These are phyloP conservation scores for Ferdinandea cuprea DNA, from an alignment of 2,888 invertebrate species.

Conservation along the genomic window DNA sequence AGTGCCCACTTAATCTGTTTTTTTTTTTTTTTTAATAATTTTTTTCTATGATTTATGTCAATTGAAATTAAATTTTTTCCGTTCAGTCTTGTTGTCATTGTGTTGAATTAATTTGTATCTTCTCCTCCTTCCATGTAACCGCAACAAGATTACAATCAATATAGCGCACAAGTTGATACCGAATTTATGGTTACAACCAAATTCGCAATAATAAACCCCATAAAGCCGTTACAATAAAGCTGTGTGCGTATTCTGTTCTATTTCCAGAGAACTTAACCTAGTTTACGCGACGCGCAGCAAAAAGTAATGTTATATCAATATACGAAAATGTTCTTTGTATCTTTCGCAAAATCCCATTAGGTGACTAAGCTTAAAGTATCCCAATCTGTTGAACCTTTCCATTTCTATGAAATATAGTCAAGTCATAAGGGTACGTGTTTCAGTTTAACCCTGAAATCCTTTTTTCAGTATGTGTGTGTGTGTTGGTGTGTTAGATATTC, in stretches of 20 bases:
- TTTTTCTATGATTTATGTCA: not conserved
- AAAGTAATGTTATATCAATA: slow-evolving; percentile 33
- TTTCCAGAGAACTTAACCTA: slow-evolving; percentile 9
- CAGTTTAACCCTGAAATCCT: no score
- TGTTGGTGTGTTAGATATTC: slow-evolving; percentile 19
- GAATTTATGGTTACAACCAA: slow-evolving; percentile 16
- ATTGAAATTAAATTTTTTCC: no score
- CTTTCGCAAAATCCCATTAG: slow-evolving; percentile 1
- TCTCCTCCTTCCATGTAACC: not conserved
- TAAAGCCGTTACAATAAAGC: slow-evolving; percentile 16
- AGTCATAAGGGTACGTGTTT: no score
- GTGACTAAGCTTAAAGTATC: slow-evolving; percentile 10
- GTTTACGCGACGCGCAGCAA: slow-evolving; percentile 1
- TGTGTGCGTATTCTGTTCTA: not conserved
- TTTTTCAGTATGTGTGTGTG: no score
- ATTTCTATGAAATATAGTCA: no score
- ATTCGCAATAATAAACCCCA: slow-evolving; percentile 36
- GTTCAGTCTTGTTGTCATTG: not conserved
- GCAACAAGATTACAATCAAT: slow-evolving; percentile 18
- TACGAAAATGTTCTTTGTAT: not conserved
- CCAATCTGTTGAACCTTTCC: slow-evolving; percentile 4
- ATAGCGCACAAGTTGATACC: slow-evolving; percentile 2
- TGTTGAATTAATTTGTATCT: not conserved
- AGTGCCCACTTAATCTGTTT: no score
- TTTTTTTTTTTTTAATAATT: no score